phyloP scores from a whole-genome alignment of 2,113 vertebrate species.

The Pelusios castaneus region DNA sequence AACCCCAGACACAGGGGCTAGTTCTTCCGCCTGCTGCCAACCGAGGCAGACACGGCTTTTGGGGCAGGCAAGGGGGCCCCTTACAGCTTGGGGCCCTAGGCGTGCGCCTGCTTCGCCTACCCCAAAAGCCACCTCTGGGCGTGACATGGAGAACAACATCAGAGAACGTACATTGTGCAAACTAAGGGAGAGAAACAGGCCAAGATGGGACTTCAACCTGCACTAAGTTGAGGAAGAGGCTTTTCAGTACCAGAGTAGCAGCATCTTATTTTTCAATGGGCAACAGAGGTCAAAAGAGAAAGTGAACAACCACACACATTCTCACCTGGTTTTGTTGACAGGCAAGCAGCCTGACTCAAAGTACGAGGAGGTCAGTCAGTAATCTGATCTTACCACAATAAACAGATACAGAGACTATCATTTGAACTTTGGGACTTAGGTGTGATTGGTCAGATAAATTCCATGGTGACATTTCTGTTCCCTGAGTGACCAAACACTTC shows the following conservation, averaged over 20 bases:
- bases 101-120: no score
- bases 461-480: conserved; percentile 38
- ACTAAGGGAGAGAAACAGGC: not conserved
- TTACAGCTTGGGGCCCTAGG: no score
- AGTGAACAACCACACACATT: conserved; percentile 2
- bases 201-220: not conserved
- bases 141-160: not conserved
- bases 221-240: not conserved
- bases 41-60: no score
- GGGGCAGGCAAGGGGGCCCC: no score
- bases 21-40: no score
- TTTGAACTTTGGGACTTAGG: not conserved
- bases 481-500: conserved; percentile 20
- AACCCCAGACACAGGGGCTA: no score
- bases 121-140: no score
- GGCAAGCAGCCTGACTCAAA: not conserved
- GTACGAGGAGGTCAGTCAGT: not conserved
- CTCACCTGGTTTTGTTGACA: not conserved
- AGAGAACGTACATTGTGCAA: not conserved
- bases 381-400: not conserved
- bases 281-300: not conserved
- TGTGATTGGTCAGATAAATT: not conserved
- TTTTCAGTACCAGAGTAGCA: not conserved
- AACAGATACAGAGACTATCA: not conserved
- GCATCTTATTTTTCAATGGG: not conserved